Percentiles rank a stretch among this genome's conserved stretches.
Evolutionary conservation across 2,888 invertebrate genomes (phyloP).

Genomic region (Melanargia galathea): DNA sequence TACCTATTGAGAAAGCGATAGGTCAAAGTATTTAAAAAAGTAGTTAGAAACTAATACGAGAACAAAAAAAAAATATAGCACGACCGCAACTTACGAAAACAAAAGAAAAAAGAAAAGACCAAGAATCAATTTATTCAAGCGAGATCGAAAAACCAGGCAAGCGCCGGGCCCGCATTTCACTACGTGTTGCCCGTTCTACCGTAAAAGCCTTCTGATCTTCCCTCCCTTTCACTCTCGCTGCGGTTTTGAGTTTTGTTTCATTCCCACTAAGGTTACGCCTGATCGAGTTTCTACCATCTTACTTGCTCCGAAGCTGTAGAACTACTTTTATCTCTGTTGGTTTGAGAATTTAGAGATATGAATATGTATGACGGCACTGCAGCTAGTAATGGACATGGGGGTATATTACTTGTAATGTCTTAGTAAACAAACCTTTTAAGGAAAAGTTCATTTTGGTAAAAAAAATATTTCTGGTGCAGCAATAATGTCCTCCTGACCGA

Average conservation of each 20-base stretch:
- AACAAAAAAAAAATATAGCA: conserved; percentile 34
- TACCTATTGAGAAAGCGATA: neutral
- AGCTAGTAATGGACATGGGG: conserved; percentile 64
- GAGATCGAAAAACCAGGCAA: conserved; percentile 76
- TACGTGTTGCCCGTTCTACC: conserved; percentile 78
- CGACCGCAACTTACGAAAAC: conserved; percentile 60
- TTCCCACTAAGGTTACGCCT: conserved; percentile 64
- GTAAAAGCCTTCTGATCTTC: conserved; percentile 80
- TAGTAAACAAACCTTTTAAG: conserved; percentile 8
- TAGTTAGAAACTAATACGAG: conserved; percentile 6
- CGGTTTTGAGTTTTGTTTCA: conserved; percentile 38
- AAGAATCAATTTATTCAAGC: conserved; percentile 80
- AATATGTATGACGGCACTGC: conserved; percentile 75
- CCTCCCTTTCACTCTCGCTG: conserved; percentile 57
- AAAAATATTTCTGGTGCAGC: neutral
- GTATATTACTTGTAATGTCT: conserved; percentile 30
- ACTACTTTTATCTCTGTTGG: conserved; percentile 78
- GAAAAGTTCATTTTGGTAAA: neutral
- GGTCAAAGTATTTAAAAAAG: conserved; percentile 2
- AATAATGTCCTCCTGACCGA: too few species aligned
- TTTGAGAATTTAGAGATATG: conserved; percentile 74
- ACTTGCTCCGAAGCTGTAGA: conserved; percentile 76
- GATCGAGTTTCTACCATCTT: conserved; percentile 81
- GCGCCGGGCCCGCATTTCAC: conserved; percentile 75
- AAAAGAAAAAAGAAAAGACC: conserved; percentile 76